Evolutionary conservation across 1,140 invertebrate genomes (phyloP).

Genomic region (Zaprionus inermis): DNA sequence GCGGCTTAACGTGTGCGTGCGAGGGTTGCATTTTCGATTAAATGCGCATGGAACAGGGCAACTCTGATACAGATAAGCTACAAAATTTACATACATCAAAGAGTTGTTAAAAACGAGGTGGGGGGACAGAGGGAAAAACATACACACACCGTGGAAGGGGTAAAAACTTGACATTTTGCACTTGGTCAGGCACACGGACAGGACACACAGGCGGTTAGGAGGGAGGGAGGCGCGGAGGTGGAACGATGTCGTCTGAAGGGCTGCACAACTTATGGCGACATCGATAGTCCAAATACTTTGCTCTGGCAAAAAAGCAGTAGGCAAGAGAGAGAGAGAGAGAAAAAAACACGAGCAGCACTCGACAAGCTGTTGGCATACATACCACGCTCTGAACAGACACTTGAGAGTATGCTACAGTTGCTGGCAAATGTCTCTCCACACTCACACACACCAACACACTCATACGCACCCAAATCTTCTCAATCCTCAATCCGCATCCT

Average conservation of each 20-base stretch:
- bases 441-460: constrained; percentile 21
- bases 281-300: constrained; percentile 76
- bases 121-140: constrained; percentile 18
- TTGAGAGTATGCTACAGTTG: constrained; percentile 80
- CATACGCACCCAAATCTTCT: constrained; percentile 18
- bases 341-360: constrained; percentile 48
- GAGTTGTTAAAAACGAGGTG: constrained; percentile 29
- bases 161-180: constrained; percentile 77
- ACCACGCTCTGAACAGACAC: constrained; percentile 70
- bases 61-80: constrained; percentile 61
- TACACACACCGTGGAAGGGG: constrained; percentile 19
- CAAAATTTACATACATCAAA: constrained; percentile 73
- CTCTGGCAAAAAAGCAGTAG: constrained; percentile 26
- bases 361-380: constrained; percentile 81
- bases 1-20: constrained; percentile 46
- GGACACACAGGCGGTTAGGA: constrained; percentile 46
- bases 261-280: constrained; percentile 77
- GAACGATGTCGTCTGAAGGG: constrained; percentile 58
- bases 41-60: constrained; percentile 47
- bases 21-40: constrained; percentile 74
- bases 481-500: constrained; percentile 13
- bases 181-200: constrained; percentile 67
- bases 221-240: constrained; percentile 13
- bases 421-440: constrained; percentile 50
- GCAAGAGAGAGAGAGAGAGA: constrained; percentile 20